Base-by-base conservation (phyloP, 1,140 invertebrate genomes). In the Lucilia sericata region DNA sequence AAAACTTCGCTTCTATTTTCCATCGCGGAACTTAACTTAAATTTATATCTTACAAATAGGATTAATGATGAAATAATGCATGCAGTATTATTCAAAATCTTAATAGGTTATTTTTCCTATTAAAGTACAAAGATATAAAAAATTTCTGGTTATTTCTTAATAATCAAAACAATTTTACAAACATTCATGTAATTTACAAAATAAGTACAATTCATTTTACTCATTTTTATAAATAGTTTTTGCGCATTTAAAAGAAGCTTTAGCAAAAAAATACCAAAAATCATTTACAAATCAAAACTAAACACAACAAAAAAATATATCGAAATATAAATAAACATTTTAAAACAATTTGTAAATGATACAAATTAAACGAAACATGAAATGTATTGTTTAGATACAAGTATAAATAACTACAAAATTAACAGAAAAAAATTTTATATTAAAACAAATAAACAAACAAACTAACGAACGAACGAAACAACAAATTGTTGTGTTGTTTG, bases 291-390 rank as follows among this genome's bases (percentile, higher is more conserved):
- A 55, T 55, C 51, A n/a, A 55, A 55, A 55, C 12, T 55, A n/a
- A n/a, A n/a, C 3, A 55, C 12, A 55, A 55, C 51, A 55, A 55
- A 74, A 74, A 30, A 30, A 13, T n/a, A 76, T 19, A 51, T 21
- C 51, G 76, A 80, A 80, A 21, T 80, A n/a, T 80, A 80, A 78
- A 78, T 78, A 78, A 78, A 78, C 75, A 78, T 42, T 78, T 78
- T 78, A 78, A 21, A 80, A 80, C 76, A 47, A 80, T 80, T 80
- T 80, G 76, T 51, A 80, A 80, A 80, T 80, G 76, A 80, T 49
- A 80, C 76, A 80, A 80, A 80, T 80, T 80, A 80, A 80, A 51
- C 42, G 17, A 80, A 47, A 70, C 51, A 55, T 55, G 17, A 70
- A 70, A 21, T 21, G 65, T 49, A 80, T 80, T 78, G 75, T 78